A percentile compares a stretch with the other conserved stretches of the same genome.
Conservation (phyloP, 2,797 vertebrate species). For the Enteromius paludinosus region DNA sequence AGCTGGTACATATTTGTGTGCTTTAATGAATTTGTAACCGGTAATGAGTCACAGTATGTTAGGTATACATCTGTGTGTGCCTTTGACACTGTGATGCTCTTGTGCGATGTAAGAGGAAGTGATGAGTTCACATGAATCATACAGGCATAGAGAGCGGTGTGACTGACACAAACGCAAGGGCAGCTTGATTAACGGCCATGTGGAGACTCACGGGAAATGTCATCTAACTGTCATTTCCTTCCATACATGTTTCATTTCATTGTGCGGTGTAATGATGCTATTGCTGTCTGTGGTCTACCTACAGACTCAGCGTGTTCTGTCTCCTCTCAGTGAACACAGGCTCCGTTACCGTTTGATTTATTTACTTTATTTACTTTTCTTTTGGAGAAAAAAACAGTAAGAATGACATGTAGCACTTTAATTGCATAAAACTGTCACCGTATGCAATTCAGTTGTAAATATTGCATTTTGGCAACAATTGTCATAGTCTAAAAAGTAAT, state of each 20-base stretch:
- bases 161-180: slow-evolving; percentile 6
- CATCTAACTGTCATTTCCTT: slow-evolving; percentile 40
- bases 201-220: slow-evolving; percentile 35
- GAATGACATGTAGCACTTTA: neutral
- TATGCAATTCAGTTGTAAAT: neutral
- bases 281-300: neutral
- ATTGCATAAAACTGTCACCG: neutral
- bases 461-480: neutral
- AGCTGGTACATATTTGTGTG: neutral
- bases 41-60: neutral
- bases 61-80: neutral
- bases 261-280: slow-evolving; percentile 5
- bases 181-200: slow-evolving; percentile 14
- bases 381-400: too few relatives aligned
- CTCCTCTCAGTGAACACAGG: neutral
- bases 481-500: neutral
- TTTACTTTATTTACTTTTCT: neutral
- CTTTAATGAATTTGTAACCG: neutral
- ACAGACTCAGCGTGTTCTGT: neutral
- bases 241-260: slow-evolving; percentile 5
- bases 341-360: neutral
- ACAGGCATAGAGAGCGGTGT: neutral
- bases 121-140: slow-evolving; percentile 14
- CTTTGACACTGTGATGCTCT: neutral
- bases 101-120: neutral